Evolutionary conservation across 2,113 vertebrate species (phyloP), one percentile per base, ranked within the genome.

Genomic region (Amphiprion percula): DNA sequence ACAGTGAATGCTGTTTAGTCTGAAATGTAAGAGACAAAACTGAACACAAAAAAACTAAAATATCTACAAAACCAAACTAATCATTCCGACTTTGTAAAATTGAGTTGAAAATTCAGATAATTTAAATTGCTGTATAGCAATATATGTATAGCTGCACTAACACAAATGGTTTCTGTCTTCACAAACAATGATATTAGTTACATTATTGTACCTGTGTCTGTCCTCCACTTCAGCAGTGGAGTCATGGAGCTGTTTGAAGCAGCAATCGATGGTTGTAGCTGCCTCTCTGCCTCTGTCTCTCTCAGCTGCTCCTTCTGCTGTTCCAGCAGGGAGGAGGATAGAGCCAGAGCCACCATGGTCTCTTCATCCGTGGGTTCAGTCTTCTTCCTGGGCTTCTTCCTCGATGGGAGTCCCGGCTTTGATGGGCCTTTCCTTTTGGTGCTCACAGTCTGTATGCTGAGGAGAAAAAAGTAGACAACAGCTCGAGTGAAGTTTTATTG

Each of bases 311-410:
- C 19, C 17, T 10, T 70, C 56, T 88, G 64, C 71, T 85, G 86
- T 70, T 96, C 95, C 88, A 93, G 84, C 86, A 98, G 90, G 9
- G 98, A 99, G 37, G 95, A 95, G 54, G 98, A 99, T 90, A 99
- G 90, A 60, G 97, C 97, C 95, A 99, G 84, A 59, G 97, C 98
- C 86, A 99, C 91, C 94, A 96, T 88, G 72, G 97, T 88, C 76
- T 98, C 96, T 88, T 99, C 97, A 0, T 97, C 96, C 10, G 94
- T 71, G 0, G 63, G 61, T 19, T 93, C 90, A 0, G 82, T 46
- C 87, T 93, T 93, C 66, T 82, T 95, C 72, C 94, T 96, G 86
- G 79, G 83, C 49, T 80, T 97, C 93, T 96, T 97, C 88, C 86
- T 96, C 4, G 54, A 89, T 0, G 88, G 92, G 16, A 90, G 84